Conservation (phyloP, 2,113 vertebrate genomes). For the Pampusana beccarii region DNA sequence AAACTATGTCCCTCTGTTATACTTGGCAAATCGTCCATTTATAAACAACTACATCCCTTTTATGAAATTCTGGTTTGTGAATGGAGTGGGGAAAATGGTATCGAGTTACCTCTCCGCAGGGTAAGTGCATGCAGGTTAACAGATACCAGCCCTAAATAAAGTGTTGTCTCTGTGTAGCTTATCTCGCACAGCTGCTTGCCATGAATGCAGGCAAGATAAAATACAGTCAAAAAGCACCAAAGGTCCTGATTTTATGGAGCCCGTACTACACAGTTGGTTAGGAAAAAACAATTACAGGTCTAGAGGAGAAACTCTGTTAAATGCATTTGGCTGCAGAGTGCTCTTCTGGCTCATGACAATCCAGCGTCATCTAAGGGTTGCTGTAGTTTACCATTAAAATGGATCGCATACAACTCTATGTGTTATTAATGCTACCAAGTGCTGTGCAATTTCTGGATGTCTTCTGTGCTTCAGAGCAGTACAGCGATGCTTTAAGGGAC, state of each 20-base stretch:
- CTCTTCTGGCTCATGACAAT: background rate
- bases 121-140: background rate
- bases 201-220: background rate
- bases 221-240: background rate
- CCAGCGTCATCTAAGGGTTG: background rate
- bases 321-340: background rate
- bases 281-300: background rate
- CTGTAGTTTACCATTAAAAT: background rate
- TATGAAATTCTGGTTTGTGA: background rate
- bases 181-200: background rate
- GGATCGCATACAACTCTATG: accelerated
- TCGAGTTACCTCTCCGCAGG: background rate
- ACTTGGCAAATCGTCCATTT: background rate
- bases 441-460: background rate
- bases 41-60: background rate
- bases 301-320: background rate
- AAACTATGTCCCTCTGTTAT: background rate
- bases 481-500: background rate
- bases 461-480: background rate
- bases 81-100: background rate
- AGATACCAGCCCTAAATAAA: background rate
- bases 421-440: background rate
- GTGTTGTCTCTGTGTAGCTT: background rate
- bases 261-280: background rate
- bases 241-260: background rate